Base-by-base conservation (phyloP, 1,140 invertebrate genomes). In the Kradibia gibbosae region DNA sequence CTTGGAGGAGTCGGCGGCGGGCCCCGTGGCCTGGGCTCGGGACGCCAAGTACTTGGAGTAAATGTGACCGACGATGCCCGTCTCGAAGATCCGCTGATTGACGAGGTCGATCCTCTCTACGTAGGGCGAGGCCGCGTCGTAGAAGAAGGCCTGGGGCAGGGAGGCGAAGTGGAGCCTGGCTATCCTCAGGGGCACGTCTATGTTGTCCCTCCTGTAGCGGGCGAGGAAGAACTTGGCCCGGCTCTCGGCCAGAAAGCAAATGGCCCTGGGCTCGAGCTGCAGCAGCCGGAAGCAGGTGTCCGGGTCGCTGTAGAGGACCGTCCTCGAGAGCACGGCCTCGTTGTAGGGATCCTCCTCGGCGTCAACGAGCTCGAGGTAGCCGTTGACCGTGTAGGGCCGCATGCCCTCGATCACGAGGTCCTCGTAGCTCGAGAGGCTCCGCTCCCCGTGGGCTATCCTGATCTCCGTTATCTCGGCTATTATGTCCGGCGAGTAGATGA, bases 401-500 rank as follows among this genome's bases (percentile, higher is more conserved):
- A 73, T 20, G 10, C 34, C n/a, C 20, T 10, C 34, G 2, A 53
- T 53, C 36, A 53, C n/a, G 20, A 73, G 8, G 15, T 73, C 48
- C 55, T 53, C n/a, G n/a, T 22, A 73, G 4, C 45, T 53, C 22
- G 45, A 34, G 20, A 73, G 34, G 53, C 15, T 2, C n/a, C 55
- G 71, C 55, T 73, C 71, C 11, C 55, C 28, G 7, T 42, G 48
- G 3, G 48, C 48, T 17, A 53, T 28, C 11, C 25, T 22, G 36
- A 53, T 2, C 1, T 10, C 48, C 7, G 71, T 73, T 53, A 73
- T 48, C 22, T 73, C 25, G 31, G 45, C 48, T 17, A 36, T 73
- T 10, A 73, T 50, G n/a, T 73, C 71, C 17, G 71, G 71, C 7
- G 48, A 55, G 36, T 53, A 73, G 31, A 73, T 50, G 7, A 73